Evolutionary conservation across 2,113 vertebrate species (phyloP), one percentile per base, ranked within the genome.

Genomic region (Zootoca vivipara): DNA sequence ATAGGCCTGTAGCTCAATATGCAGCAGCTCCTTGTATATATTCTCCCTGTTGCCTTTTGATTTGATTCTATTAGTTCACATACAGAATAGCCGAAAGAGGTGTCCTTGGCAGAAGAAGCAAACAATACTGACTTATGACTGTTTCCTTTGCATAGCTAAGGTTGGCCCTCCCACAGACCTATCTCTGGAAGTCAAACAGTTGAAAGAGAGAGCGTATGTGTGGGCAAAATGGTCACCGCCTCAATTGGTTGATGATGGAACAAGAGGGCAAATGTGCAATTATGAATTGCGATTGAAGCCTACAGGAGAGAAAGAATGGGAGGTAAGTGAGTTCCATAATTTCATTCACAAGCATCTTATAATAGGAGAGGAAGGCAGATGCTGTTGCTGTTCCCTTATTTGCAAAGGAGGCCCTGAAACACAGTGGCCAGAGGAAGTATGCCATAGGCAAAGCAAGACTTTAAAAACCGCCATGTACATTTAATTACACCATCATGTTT

Each of bases 251-350:
- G 30, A n/a, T 10, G 30, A 64, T 82, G 18, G 69, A 65, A 18
- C 38, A 82, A 77, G 73, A 56, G n/a, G 35, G 73, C 15, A 42
- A 40, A 42, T 3, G 22, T 82, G 12, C 33, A 74, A 65, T 77
- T 88, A 88, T 65, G 79, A 88, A 75, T 18, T 88, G 70, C 70
- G 58, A n/a, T 18, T 82, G 9, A 88, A 82, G 22, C 40, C 70
- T 28, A 40, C 20, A 33, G 70, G 42, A 67, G 70, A 24, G 28
- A 24, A 82, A 42, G 70, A 88, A 88, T 88, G 86, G 86, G 30
- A 88, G 79, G 86, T 82, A 82, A 82, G 70, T n/a, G 9, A 7
- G 20, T 35, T 18, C 70, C 30, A 3, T n/a, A 18, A 12, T 42
- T 64, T 73, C 46, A 46, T 46, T 46, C 46, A 46, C 46, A 46